Evolutionary conservation across 1,140 invertebrate species (phyloP), one percentile per base, ranked within the genome.

Genomic region (Drosophila lacteicornis): DNA sequence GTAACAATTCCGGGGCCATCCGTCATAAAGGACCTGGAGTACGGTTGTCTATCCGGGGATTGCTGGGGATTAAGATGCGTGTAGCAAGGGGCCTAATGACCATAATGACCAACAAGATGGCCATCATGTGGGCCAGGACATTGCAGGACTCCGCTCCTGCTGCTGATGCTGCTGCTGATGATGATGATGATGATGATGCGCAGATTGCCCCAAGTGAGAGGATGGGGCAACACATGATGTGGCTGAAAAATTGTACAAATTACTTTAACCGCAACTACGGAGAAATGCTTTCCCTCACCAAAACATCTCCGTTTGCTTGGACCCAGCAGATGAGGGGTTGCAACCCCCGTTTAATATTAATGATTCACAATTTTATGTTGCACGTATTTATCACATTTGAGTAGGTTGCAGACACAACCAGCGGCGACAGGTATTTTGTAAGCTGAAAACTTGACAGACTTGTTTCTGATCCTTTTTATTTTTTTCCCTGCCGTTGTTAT

Each of bases 221-320:
- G 63, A 51, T 62, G 73, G 62, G 70, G 63, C 57, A 73, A 79
- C 86, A 91, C 87, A 91, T 91, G 87, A 90, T 90, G 85, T 73
- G 76, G 85, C 85, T 90, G 85, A 90, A 90, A 90, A 90, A 90
- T 90, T 79, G 81, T 90, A 90, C 85, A 90, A 90, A 90, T 90
- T 90, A 90, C 85, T 90, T 79, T 67, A 79, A 59, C 70, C 59
- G 27, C 58, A 75, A 75, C 27, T 55, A 71, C 66, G 62, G 36
- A 40, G 59, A 70, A 68, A 74, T 70, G 76, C 61, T 70, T 75
- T 69, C 56, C 62, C 55, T 11, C 77, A 69, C 36, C 61, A 25
- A 60, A 75, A 68, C 40, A 71, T 80, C 42, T 80, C 47, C 83
- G 87, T 83, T 91, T 91, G 67, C 69, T 73, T 76, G 76, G 80